A percentile compares a stretch with the other conserved stretches of the same genome.
phyloP scores from a whole-genome alignment of 1,140 invertebrate genomes.

The Heliothis subflexa region DNA sequence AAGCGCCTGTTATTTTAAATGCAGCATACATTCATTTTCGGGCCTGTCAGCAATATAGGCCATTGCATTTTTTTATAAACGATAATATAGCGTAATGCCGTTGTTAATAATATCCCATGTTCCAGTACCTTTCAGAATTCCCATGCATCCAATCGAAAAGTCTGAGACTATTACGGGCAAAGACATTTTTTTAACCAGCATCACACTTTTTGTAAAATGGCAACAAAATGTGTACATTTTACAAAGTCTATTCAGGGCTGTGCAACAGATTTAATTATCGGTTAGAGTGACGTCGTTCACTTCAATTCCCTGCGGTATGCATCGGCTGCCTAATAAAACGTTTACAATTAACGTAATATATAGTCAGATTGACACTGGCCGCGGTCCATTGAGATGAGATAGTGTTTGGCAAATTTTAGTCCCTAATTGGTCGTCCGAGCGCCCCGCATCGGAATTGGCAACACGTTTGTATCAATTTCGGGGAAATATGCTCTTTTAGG shows the following conservation, averaged over 20 bases:
- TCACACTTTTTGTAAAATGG: background rate
- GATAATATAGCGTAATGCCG: background rate
- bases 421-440: constrained; percentile 27
- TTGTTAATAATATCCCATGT: no score
- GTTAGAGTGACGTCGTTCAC: constrained; percentile 32
- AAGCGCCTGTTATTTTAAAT: constrained; percentile 61
- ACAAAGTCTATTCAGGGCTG: background rate
- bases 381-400: constrained; percentile 54
- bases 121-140: no score
- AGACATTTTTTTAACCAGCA: no score
- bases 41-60: constrained; percentile 35
- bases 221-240: background rate
- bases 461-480: constrained; percentile 11
- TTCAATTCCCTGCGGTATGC: constrained; percentile 49
- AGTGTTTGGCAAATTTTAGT: constrained; percentile 51
- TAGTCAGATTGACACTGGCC: constrained; percentile 65
- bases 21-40: constrained; percentile 53
- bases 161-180: background rate
- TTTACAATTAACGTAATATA: constrained; percentile 74
- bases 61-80: constrained; percentile 33
- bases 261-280: constrained; percentile 29
- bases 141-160: no score
- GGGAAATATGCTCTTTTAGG: constrained; percentile 1
- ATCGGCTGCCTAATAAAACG: constrained; percentile 73
- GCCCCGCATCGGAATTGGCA: background rate